Percentiles rank a stretch among this genome's conserved stretches.
Evolutionary conservation across 2,113 vertebrate genomes (phyloP).

Genomic region (Abramis brama): DNA sequence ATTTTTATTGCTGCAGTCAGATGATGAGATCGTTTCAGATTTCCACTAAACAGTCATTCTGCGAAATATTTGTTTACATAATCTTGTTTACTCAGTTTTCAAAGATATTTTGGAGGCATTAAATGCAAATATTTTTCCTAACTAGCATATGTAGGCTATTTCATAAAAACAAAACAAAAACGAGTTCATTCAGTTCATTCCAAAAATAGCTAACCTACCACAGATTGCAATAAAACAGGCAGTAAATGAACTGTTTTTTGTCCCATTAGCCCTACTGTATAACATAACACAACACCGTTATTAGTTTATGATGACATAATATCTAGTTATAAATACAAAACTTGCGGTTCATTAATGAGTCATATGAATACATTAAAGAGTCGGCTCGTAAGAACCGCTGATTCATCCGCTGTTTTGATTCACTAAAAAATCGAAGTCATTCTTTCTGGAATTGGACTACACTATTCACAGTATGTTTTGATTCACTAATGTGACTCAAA

Average conservation of each 20-base stretch:
- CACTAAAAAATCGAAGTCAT: background rate
- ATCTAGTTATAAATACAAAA: background rate
- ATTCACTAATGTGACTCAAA: no score
- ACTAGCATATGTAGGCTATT: background rate
- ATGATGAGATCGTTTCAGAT: background rate
- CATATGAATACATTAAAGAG: background rate
- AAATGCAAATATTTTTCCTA: background rate
- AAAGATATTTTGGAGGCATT: background rate
- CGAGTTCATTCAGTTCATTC: background rate
- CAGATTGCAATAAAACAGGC: background rate
- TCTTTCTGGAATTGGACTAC: background rate
- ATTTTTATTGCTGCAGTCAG: background rate
- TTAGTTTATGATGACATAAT: background rate
- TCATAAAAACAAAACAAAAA: background rate
- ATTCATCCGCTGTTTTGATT: conserved; percentile 25
- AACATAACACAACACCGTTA: background rate
- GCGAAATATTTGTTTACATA: background rate
- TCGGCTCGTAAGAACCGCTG: background rate
- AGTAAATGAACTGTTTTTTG: background rate
- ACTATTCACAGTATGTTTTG: background rate
- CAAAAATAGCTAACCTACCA: background rate
- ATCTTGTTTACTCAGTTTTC: background rate
- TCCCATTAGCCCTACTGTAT: background rate
- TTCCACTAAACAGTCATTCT: background rate
- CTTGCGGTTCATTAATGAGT: background rate